These are phyloP conservation scores for Formicarius rufipectus DNA, from an alignment of 2,113 vertebrate species.

Conservation along the genomic window DNA sequence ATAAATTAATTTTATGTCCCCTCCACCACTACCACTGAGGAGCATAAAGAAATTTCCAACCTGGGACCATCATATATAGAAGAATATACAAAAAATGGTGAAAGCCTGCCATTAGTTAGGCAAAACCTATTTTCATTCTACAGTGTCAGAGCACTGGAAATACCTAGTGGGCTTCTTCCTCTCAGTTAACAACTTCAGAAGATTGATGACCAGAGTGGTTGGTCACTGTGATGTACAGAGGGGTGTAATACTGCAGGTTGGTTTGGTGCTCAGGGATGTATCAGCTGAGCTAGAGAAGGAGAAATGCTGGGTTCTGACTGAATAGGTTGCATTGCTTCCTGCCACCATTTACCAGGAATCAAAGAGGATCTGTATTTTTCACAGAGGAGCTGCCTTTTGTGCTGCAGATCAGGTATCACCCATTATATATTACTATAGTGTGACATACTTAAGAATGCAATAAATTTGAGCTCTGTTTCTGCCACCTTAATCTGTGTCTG, in stretches of 20 bases:
- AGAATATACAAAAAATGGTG: background rate
- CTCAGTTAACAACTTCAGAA: background rate
- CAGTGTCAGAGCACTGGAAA: background rate
- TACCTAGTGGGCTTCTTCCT: background rate
- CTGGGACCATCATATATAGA: background rate
- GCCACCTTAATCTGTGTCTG: background rate
- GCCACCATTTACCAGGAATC: background rate
- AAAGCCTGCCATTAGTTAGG: background rate
- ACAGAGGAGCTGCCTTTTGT: background rate
- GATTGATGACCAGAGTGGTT: background rate
- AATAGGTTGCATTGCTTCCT: background rate
- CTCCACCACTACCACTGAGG: rapidly evolving
- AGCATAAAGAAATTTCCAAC: background rate
- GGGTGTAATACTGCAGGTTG: background rate
- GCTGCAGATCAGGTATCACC: background rate
- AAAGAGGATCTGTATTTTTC: background rate
- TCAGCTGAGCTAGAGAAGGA: background rate
- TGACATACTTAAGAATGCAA: background rate
- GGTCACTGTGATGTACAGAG: background rate
- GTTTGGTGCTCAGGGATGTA: background rate
- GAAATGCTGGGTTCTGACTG: background rate
- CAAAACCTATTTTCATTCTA: background rate
- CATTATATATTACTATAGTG: background rate
- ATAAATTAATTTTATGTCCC: background rate
- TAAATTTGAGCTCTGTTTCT: slow-evolving; percentile 4